Percentiles rank a stretch among this genome's conserved stretches.
Conservation (phyloP, 1,140 invertebrate genomes). For the Zaprionus gabonicus region DNA sequence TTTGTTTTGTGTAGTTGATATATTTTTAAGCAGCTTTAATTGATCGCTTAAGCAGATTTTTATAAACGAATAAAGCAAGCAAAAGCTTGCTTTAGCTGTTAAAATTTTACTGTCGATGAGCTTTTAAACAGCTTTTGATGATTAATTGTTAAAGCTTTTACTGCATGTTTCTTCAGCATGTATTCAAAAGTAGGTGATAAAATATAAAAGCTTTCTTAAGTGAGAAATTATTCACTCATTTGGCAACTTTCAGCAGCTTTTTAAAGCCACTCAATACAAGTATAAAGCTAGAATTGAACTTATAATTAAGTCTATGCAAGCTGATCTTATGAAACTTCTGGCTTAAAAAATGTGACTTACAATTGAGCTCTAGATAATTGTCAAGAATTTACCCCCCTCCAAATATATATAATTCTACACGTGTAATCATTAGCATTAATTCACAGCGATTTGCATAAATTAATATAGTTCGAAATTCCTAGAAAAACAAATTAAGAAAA, state of each 20-base stretch:
- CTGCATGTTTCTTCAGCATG: too few relatives aligned
- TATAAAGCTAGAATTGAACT: neutral
- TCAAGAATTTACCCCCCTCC: neutral
- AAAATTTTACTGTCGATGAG: too few relatives aligned
- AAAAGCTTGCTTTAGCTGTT: too few relatives aligned
- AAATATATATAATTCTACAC: neutral
- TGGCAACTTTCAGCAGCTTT: too few relatives aligned
- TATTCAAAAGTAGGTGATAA: too few relatives aligned
- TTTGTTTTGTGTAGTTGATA: neutral
- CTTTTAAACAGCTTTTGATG: too few relatives aligned
- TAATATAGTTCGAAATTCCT: constrained; percentile 13
- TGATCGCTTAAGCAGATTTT: too few relatives aligned
- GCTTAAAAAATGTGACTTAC: neutral
- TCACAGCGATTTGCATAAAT: constrained; percentile 3
- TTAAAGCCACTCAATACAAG: too few relatives aligned
- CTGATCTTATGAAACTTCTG: neutral
- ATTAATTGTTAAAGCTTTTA: too few relatives aligned
- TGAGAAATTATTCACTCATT: too few relatives aligned
- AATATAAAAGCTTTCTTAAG: too few relatives aligned
- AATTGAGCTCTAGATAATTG: neutral
- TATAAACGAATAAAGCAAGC: too few relatives aligned
- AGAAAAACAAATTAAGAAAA: neutral
- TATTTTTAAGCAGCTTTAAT: neutral
- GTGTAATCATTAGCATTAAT: constrained; percentile 5
- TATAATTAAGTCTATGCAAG: neutral